These are phyloP conservation scores for Cliona cf. orientalis DNA, from an alignment of 37 sponge, comb jelly and placozoan species.

Conservation along the genomic window DNA sequence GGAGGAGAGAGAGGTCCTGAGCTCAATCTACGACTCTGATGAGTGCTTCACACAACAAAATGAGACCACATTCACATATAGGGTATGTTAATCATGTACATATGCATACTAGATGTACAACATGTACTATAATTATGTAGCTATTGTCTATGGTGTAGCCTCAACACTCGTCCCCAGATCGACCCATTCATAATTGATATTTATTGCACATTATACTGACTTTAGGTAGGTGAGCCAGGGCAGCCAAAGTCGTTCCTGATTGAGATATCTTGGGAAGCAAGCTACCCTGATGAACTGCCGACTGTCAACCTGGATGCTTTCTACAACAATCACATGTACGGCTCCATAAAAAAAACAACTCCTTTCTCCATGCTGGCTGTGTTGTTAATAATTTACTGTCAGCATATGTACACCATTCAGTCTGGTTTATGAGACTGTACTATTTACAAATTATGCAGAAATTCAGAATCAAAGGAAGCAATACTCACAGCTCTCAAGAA, in stretches of 20 bases:
- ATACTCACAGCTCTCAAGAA: conserved; percentile 25
- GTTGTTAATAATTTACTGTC: too few species aligned
- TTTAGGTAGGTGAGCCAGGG: conserved; percentile 73
- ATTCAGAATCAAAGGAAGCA: conserved; percentile 24
- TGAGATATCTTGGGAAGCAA: conserved; percentile 67
- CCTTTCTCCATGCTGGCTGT: neutral
- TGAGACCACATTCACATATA: conserved; percentile 59
- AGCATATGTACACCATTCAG: neutral
- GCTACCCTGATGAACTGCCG: conserved; percentile 68
- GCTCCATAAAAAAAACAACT: neutral
- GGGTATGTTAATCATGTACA: conserved; percentile 36
- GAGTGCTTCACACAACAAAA: conserved; percentile 64
- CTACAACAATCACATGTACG: conserved; percentile 87
- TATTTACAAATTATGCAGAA: too few species aligned
- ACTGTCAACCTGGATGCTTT: conserved; percentile 59
- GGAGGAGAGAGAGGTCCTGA: conserved; percentile 89
- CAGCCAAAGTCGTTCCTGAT: conserved; percentile 68
- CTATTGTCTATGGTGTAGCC: neutral
- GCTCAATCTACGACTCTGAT: conserved; percentile 87
- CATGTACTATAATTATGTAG: neutral
- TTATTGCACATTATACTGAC: neutral
- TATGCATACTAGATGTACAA: too few species aligned
- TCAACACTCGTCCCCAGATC: too few species aligned
- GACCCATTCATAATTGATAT: neutral
- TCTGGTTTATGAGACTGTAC: neutral